phyloP scores from a whole-genome alignment of 2,113 vertebrate genomes.

The Mus spicilegus region DNA sequence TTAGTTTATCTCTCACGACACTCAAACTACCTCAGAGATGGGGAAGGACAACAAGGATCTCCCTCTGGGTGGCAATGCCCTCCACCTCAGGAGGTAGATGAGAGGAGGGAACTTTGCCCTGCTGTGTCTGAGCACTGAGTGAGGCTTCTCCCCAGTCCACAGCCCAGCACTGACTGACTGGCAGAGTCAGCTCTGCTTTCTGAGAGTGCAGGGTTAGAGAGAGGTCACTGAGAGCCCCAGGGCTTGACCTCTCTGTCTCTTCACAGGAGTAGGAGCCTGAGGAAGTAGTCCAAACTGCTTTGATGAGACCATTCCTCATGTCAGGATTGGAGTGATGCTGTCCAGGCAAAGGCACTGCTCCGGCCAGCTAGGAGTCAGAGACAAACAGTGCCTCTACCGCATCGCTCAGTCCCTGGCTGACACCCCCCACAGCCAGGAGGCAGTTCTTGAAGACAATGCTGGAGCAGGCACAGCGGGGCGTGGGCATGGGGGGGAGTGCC shows the following conservation, averaged over 20 bases:
- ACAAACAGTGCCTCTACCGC: constrained; percentile 96
- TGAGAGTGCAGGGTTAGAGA: background rate
- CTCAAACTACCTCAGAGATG: background rate
- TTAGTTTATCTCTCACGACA: background rate
- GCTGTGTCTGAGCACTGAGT: background rate
- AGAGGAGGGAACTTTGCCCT: background rate
- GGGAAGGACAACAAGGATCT: background rate
- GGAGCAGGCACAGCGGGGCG: constrained; percentile 95
- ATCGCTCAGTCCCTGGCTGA: constrained; percentile 94
- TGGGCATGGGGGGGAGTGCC: constrained; percentile 92
- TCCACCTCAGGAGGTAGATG: background rate
- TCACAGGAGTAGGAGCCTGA: background rate
- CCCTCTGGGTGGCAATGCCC: background rate
- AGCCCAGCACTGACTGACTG: background rate
- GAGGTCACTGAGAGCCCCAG: background rate
- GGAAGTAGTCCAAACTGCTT: background rate
- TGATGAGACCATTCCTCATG: background rate
- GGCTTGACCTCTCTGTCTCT: background rate
- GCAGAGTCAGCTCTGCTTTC: background rate
- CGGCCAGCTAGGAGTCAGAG: constrained; percentile 85
- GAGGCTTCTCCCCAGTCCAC: background rate
- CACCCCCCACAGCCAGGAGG: constrained; percentile 95
- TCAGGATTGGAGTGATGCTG: background rate
- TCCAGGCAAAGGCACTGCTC: background rate
- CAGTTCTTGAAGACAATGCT: constrained; percentile 93